Conservation (phyloP, 2,797 vertebrate genomes). For the Onychomys torridus region DNA sequence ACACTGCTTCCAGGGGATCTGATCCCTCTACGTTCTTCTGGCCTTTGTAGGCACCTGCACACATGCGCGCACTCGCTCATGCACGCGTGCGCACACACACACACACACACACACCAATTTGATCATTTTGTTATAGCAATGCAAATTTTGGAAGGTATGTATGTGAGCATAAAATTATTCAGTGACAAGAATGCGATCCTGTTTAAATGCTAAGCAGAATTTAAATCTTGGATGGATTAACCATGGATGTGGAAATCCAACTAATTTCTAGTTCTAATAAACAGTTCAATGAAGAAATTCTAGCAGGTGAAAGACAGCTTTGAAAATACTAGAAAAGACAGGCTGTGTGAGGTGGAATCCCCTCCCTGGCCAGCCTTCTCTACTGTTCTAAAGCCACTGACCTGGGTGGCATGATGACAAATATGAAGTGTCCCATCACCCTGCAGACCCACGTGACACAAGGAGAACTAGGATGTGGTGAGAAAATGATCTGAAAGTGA, state of each 20-base stretch:
- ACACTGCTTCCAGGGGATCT: not conserved
- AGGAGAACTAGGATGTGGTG: not conserved
- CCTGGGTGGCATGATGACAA: not conserved
- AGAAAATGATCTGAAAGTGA: slow-evolving; percentile 22
- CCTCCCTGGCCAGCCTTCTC: not conserved
- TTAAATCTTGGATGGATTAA: not conserved
- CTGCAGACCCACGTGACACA: not conserved
- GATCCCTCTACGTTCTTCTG: not conserved
- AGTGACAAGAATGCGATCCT: not conserved
- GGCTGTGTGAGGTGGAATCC: not conserved
- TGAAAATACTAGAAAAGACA: not conserved
- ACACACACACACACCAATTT: not conserved
- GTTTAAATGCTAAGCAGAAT: not conserved
- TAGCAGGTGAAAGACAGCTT: not conserved
- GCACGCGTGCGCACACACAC: too few species aligned
- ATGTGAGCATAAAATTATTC: not conserved
- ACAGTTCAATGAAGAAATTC: not conserved
- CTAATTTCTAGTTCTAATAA: slow-evolving; percentile 32
- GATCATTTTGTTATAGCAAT: not conserved
- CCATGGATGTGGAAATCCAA: not conserved
- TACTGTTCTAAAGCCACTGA: not conserved
- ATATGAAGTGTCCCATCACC: not conserved
- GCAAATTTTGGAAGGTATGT: not conserved
- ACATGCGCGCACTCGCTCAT: too few species aligned
- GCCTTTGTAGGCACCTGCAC: not conserved